A percentile compares a stretch with the other conserved stretches of the same genome.
Evolutionary conservation across 2,888 invertebrate species (phyloP).

Genomic region (Halictus ligatus): DNA sequence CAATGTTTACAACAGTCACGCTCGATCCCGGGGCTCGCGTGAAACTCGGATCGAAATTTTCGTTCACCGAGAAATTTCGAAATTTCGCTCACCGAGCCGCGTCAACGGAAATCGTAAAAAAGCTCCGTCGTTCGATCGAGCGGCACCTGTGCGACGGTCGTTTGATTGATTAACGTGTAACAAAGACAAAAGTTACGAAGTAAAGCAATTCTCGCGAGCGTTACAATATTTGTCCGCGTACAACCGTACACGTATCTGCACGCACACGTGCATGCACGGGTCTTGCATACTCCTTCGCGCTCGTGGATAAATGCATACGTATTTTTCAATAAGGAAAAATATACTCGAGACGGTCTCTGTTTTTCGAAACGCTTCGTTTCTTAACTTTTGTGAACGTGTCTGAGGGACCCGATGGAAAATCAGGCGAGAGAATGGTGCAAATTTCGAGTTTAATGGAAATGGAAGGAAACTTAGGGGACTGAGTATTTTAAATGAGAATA

Average conservation of each 20-base stretch:
- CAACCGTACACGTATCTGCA: background rate
- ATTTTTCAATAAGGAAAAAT: background rate
- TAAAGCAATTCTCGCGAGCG: background rate
- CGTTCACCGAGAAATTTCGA: background rate
- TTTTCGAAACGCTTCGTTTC: background rate
- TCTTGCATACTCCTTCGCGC: background rate
- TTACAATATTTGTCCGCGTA: background rate
- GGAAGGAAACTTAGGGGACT: slow-evolving; percentile 7
- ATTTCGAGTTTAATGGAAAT: slow-evolving; percentile 20
- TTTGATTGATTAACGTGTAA: background rate
- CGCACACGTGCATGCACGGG: too few species aligned
- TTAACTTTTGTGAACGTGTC: background rate
- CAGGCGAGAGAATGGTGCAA: background rate
- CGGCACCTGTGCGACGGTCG: background rate
- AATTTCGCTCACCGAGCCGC: background rate
- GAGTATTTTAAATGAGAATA: slow-evolving; percentile 13
- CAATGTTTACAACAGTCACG: slow-evolving; percentile 14
- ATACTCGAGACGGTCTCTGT: background rate
- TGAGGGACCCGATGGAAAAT: background rate
- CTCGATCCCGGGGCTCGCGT: background rate
- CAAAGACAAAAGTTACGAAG: background rate
- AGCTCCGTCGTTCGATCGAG: slow-evolving; percentile 3
- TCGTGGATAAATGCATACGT: background rate
- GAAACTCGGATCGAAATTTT: background rate
- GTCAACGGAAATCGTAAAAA: background rate